These are phyloP conservation scores for Calyptomena viridis DNA, from an alignment of 2,113 vertebrate genomes.

Conservation along the genomic window DNA sequence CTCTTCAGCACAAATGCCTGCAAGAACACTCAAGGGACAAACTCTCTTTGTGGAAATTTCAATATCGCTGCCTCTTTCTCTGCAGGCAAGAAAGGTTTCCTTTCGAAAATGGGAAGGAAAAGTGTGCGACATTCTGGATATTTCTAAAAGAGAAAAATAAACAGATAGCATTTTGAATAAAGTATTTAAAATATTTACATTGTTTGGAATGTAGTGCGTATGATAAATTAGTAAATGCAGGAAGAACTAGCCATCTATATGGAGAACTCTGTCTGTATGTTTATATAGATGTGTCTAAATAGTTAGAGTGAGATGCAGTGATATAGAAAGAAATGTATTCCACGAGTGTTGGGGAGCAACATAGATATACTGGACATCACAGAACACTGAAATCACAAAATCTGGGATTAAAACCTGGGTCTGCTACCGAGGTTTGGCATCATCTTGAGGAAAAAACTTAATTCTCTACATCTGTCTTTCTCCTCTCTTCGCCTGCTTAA, in stretches of 20 bases:
- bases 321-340: not conserved
- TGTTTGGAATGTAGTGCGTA: not conserved
- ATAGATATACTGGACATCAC: not conserved
- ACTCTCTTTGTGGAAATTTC: constrained; percentile 38
- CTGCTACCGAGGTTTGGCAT: not conserved
- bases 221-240: not conserved
- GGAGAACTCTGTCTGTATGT: not conserved
- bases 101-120: constrained; percentile 1
- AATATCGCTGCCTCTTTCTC: not conserved
- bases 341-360: not conserved
- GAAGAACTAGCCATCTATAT: not conserved
- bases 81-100: constrained; percentile 22
- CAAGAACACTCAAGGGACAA: constrained; percentile 52
- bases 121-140: not conserved
- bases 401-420: not conserved
- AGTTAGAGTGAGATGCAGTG: not conserved
- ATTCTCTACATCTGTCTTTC: not conserved
- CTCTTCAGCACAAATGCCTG: constrained; percentile 55
- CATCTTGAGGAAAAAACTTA: not conserved
- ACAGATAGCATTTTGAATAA: not conserved
- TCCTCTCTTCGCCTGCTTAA: not conserved
- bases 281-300: not conserved
- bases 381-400: not conserved
- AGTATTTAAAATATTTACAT: not conserved
- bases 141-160: constrained; percentile 38